A percentile compares a stretch with the other conserved stretches of the same genome.
phyloP scores from a whole-genome alignment of 2,888 invertebrate species.

The Tetheella fluctuosa region DNA sequence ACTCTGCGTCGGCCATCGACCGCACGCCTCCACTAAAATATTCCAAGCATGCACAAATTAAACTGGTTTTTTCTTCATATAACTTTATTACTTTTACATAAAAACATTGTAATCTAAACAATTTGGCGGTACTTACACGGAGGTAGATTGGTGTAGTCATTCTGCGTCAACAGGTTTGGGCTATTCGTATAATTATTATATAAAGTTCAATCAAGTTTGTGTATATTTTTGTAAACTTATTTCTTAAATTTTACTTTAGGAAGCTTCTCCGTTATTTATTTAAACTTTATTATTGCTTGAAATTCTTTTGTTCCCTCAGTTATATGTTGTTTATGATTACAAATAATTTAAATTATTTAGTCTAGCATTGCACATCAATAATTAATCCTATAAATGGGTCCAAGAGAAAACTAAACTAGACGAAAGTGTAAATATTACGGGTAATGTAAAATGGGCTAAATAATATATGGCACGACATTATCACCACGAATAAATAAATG shows the following conservation, averaged over 20 bases:
- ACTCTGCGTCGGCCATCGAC: slow-evolving; percentile 70
- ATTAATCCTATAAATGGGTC: too few species aligned
- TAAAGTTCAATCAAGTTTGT: neutral
- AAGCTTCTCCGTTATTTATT: too few species aligned
- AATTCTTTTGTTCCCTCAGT: too few species aligned
- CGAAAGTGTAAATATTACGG: too few species aligned
- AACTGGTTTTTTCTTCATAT: slow-evolving; percentile 79
- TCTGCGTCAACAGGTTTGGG: neutral
- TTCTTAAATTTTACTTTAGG: too few species aligned
- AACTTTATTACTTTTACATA: slow-evolving; percentile 74
- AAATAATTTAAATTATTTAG: too few species aligned
- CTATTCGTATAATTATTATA: neutral
- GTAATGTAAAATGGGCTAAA: neutral
- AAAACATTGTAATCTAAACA: slow-evolving; percentile 64
- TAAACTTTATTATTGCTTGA: too few species aligned
- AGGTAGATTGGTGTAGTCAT: slow-evolving; percentile 16
- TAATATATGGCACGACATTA: neutral
- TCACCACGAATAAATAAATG: neutral
- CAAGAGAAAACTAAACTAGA: neutral
- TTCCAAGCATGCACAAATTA: slow-evolving; percentile 83
- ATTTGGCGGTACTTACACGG: slow-evolving; percentile 38
- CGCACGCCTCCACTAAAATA: slow-evolving; percentile 79
- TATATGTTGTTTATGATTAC: too few species aligned
- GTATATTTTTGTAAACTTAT: neutral
- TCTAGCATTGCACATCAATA: too few species aligned